Evolutionary conservation across 2,888 invertebrate species (phyloP), one percentile per base, ranked within the genome.

Genomic region (Drosophila falleni): DNA sequence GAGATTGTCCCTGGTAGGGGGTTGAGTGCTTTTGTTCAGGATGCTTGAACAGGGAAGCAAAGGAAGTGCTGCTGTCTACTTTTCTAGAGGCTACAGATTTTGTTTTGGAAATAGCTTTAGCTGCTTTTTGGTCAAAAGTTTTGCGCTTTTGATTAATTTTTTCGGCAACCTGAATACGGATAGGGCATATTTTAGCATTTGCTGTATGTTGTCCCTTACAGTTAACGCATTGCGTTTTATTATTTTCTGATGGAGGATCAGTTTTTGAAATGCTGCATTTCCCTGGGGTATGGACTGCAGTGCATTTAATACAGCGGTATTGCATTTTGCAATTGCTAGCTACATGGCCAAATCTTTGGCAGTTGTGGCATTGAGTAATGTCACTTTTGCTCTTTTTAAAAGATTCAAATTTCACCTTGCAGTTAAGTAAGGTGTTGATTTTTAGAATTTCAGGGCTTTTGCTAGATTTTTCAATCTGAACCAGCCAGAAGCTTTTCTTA

Each of bases 301-400:
- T 47, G 41, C 59, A 65, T 33, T 65, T 59, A 0, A 65, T 26
- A 41, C 64, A 58, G 0, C 65, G 33, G 10, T 47, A 59, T 1
- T n/a, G n/a, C 53, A 23, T 23, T 23, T 23, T 23, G 23, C 23
- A 23, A 23, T 23, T 23, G 4, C 23, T 23, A 23, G 23, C 23
- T 23, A 23, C 23, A 23, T 23, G 23, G 3, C 23, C 23, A 4
- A 23, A 23, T 23, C 23, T 23, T 23, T 23, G 23, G 3, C 23
- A 23, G 4, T 23, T 23, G 23, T 23, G 23, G 23, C 23, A 23
- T 23, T 23, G 23, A 4, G 23, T 23, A 23, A 23, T 3, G 4
- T 23, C 3, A 23, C 23, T 23, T 23, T 23, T 23, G 23, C 4
- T 23, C 23, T 23, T 23, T 23, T 23, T 23, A 4, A 23, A 23